Evolutionary conservation across 2,797 vertebrate species (phyloP), one percentile per base, ranked within the genome.

Genomic region (Eptatretus atami): DNA sequence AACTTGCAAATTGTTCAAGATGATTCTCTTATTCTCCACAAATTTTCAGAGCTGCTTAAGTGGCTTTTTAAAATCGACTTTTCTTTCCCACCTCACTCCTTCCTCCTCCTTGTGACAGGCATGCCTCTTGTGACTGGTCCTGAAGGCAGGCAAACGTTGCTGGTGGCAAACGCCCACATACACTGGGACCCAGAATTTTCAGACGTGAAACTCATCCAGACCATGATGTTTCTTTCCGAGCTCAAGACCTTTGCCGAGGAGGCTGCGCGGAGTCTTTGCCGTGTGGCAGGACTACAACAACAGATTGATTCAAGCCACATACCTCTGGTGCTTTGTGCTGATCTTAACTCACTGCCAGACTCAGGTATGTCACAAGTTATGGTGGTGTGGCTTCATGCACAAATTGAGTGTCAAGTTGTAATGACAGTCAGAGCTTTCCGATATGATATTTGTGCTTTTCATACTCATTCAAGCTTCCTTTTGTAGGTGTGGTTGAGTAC

Each of bases 171-270:
- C 65, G 87, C 88, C 70, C 88, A 96, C 75, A 92, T 95, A 86
- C 88, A 96, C 77, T 96, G 88, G 88, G 88, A 95, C 79, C 88
- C 88, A 0, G 88, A 96, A 69, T 96, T 82, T 75, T 95, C 84
- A 0, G 88, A 93, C 67, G 88, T 96, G 66, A 96, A 96, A 75
- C 75, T 96, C 71, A 82, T 96, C 73, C 88, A 96, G 74, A 96
- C 88, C 12, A 86, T 96, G 85, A 94, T 95, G 87, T 95, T 96
- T 73, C 79, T 95, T 71, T 96, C 88, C 0, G 88, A 95, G 72
- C 79, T 96, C 73, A 94, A 94, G 74, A 88, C 79, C 72, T 88
- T 96, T 68, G 74, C 82, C 0, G 86, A 95, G 75, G 83, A 83
- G 70, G 83, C 88, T 67, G 80, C 79, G 1, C 57, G 57, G 15